phyloP scores from a whole-genome alignment of 1,140 invertebrate genomes.

The Bombyx mandarina region DNA sequence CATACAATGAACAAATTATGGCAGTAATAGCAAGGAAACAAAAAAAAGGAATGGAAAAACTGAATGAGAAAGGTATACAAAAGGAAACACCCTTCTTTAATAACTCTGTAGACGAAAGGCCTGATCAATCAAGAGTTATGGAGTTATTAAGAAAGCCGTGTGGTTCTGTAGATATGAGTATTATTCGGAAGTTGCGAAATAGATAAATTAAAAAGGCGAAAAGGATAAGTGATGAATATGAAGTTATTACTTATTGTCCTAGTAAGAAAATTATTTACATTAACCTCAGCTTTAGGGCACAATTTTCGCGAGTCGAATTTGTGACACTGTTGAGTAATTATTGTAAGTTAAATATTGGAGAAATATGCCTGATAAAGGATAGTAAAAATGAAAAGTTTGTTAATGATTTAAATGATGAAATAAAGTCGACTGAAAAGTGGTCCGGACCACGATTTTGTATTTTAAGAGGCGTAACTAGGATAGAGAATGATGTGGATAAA shows the following conservation, averaged over 20 bases:
- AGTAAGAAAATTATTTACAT: constrained; percentile 10
- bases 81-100: neutral
- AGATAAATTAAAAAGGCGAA: constrained; percentile 4
- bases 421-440: constrained; percentile 1
- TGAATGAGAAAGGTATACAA: neutral
- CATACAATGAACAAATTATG: neutral
- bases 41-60: constrained; percentile 8
- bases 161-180: constrained; percentile 9
- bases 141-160: constrained; percentile 12
- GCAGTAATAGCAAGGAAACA: constrained; percentile 14
- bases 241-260: constrained; percentile 3
- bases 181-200: constrained; percentile 6
- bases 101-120: constrained; percentile 5
- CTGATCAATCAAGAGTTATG: constrained; percentile 9
- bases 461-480: constrained; percentile 9
- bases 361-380: constrained; percentile 13
- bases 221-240: constrained; percentile 6
- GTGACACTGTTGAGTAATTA: constrained; percentile 8
- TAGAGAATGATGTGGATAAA: constrained; percentile 6
- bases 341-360: constrained; percentile 9
- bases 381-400: constrained; percentile 7
- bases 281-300: constrained; percentile 8
- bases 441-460: constrained; percentile 8
- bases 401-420: constrained; percentile 5
- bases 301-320: constrained; percentile 12